phyloP scores from a whole-genome alignment of 2,797 vertebrate species.

The Numenius phaeopus region DNA sequence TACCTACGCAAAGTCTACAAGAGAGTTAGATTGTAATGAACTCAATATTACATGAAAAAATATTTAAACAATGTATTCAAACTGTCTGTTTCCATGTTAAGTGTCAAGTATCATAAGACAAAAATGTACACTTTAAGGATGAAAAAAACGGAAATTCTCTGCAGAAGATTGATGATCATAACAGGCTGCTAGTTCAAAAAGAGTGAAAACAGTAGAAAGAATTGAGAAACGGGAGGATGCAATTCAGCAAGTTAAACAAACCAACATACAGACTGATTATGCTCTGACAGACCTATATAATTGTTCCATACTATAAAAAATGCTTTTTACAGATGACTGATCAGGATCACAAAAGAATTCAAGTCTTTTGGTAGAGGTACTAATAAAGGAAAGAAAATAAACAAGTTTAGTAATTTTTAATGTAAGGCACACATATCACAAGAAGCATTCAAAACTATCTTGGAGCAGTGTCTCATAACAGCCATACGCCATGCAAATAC shows the following conservation, averaged over 20 bases:
- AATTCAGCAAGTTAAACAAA: background rate
- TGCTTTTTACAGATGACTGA: background rate
- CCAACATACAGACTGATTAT: background rate
- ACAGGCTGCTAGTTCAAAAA: background rate
- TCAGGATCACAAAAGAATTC: background rate
- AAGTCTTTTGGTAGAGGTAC: background rate
- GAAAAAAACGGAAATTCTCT: background rate
- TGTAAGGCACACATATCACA: background rate
- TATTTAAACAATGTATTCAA: background rate
- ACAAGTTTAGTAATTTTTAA: background rate
- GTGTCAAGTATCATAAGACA: background rate
- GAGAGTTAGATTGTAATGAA: background rate
- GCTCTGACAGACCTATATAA: background rate
- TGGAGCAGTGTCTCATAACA: background rate
- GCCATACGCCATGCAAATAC: background rate
- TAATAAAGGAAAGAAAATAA: background rate
- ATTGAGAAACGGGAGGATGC: background rate
- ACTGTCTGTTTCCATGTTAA: background rate
- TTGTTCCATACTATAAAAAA: background rate
- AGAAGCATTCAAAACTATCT: background rate
- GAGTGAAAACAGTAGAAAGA: background rate
- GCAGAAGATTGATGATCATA: fast-evolving
- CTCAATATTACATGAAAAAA: background rate
- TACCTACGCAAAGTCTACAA: background rate
- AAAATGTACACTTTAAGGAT: background rate